Evolutionary conservation across 2,888 invertebrate species (phyloP), one percentile per base, ranked within the genome.

Genomic region (Xestobium rufovillosum): DNA sequence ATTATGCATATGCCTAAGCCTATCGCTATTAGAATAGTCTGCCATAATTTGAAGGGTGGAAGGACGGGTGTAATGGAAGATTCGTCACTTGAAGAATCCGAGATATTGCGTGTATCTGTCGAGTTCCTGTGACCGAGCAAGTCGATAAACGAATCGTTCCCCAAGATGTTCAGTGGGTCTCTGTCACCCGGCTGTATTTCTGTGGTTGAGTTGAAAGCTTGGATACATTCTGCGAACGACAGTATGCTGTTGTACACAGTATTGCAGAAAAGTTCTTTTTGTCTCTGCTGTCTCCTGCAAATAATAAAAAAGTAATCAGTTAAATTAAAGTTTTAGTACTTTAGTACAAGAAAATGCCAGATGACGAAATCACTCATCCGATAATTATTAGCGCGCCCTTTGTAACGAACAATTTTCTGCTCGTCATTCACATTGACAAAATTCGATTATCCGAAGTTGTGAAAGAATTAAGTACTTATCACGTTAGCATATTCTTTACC

Each of bases 1-100:
- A 96, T 72, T 52, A 94, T 92, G 61, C 92, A 91, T 45, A 90
- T 70, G 15, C 84, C 82, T 46, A 95, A 73, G 56, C 87, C 82
- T 31, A 90, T 75, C 14, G 91, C 92, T 49, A 96, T 89, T 53
- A 90, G 73, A 41, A 88, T 78, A 8, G 90, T 86, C 66, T 90
- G 78, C 91, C 94, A 92, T 31, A 89, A 70, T 39, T 83, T 82
- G 64, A 94, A 92, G 3, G 90, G 90, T 34, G 88, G 85, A 50
- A 85, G 65, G 10, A 83, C 82, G 43, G 78, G 75, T 50, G 55
- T 52, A 30, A 64, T 52, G 13, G 51, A 44, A 15, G 48, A 45
- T 26, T 56, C 53, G 14, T 52, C 44, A 23, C 51, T 48, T 9
- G 51, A 30, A 31, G 41, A 39, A 26, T 36, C 33, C 19, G 42